A percentile compares a stretch with the other conserved stretches of the same genome.
These are phyloP conservation scores for Zaprionus lineosus DNA, from an alignment of 2,888 invertebrate species.

Conservation along the genomic window DNA sequence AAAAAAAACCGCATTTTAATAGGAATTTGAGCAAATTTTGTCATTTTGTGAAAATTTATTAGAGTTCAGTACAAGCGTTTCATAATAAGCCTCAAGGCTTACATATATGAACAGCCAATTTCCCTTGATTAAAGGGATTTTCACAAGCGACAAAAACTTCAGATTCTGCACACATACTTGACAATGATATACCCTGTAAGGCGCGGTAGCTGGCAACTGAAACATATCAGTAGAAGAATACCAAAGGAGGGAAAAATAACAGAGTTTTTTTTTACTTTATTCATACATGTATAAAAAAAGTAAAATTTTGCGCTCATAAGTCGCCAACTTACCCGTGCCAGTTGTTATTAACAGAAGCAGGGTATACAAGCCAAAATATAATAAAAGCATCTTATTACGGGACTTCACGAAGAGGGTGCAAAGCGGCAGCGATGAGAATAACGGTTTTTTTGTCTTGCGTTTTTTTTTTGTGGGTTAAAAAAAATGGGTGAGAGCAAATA, in stretches of 20 bases:
- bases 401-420: conserved; percentile 54
- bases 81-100: conserved; percentile 44
- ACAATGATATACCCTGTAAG: too few relatives aligned
- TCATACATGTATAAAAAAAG: conserved; percentile 17
- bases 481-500: conserved; percentile 8
- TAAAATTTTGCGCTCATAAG: too few relatives aligned
- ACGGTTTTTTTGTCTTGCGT: conserved; percentile 1
- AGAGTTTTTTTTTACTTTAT: too few relatives aligned
- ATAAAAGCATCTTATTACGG: conserved; percentile 66
- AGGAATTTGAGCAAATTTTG: conserved; percentile 51
- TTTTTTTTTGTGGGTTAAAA: conserved; percentile 41
- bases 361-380: too few relatives aligned
- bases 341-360: too few relatives aligned
- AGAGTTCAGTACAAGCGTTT: conserved; percentile 40
- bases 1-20: conserved; percentile 59
- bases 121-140: conserved; percentile 73
- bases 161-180: too few relatives aligned
- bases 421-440: conserved; percentile 24
- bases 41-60: conserved; percentile 56
- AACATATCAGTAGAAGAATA: conserved; percentile 2
- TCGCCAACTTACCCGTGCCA: too few relatives aligned
- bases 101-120: conserved; percentile 68
- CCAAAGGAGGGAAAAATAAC: not conserved
- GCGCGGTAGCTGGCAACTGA: too few relatives aligned
- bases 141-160: conserved; percentile 15